Conservation (phyloP, 1,140 invertebrate genomes). For the Drosophila tristis region DNA sequence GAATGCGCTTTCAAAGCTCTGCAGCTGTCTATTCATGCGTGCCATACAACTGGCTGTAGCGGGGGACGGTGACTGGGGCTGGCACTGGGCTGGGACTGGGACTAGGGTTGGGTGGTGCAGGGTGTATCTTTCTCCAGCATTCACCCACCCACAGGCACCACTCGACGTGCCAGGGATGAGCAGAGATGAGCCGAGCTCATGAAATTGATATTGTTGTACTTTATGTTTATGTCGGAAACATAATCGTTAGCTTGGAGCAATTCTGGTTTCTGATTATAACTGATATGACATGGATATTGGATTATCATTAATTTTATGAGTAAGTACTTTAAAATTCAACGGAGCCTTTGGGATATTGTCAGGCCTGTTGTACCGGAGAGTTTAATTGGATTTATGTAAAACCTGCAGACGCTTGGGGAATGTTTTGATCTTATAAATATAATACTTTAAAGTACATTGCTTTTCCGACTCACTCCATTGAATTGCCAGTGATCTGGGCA, state of each 20-base stretch:
- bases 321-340: background rate
- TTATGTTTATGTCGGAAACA: constrained; percentile 36
- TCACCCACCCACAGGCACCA: background rate
- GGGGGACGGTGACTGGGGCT: background rate
- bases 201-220: constrained; percentile 52
- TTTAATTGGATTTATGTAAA: too few relatives aligned
- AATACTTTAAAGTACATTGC: too few relatives aligned
- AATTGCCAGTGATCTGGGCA: background rate
- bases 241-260: constrained; percentile 27
- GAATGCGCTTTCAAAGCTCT: constrained; percentile 72
- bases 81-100: background rate
- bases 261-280: constrained; percentile 19
- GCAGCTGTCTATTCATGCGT: constrained; percentile 72
- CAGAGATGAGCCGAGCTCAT: constrained; percentile 19
- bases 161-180: constrained; percentile 1
- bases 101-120: background rate
- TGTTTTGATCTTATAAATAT: too few relatives aligned
- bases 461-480: too few relatives aligned
- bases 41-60: background rate
- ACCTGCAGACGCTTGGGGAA: too few relatives aligned
- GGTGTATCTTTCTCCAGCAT: background rate
- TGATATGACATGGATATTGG: constrained; percentile 7
- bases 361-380: too few relatives aligned
- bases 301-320: constrained; percentile 2
- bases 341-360: too few relatives aligned